Percentiles rank a stretch among this genome's conserved stretches.
phyloP scores from a whole-genome alignment of 2,888 invertebrate genomes.

The Brachynemurus nebulosus region DNA sequence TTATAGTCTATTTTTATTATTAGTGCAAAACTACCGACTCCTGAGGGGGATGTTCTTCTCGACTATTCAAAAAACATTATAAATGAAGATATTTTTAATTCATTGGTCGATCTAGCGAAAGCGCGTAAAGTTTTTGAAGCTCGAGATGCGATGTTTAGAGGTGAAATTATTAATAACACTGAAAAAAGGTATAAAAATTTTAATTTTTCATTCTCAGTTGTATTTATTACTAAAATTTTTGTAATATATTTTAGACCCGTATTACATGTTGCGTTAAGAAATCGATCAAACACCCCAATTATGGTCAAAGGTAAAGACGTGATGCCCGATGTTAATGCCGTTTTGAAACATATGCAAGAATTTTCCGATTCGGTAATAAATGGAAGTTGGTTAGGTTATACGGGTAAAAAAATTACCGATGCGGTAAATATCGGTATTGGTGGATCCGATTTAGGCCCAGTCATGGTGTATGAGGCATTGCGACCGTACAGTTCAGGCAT shows the following conservation, averaged over 20 bases:
- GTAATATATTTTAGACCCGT: conserved; percentile 56
- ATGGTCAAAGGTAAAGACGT: conserved; percentile 78
- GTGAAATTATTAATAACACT: conserved; percentile 95
- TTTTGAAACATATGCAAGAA: conserved; percentile 86
- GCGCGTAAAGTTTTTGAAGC: conserved; percentile 72
- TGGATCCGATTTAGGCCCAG: conserved; percentile 95
- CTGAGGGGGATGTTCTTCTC: conserved; percentile 74
- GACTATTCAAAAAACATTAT: conserved; percentile 97
- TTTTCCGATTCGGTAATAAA: conserved; percentile 68
- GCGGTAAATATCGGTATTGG: conserved; percentile 99
- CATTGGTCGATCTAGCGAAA: conserved; percentile 70
- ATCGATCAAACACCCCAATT: conserved; percentile 65
- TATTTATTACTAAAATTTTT: not conserved
- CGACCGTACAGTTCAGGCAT: conserved; percentile 82
- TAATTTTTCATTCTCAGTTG: not conserved
- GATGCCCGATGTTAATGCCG: conserved; percentile 82
- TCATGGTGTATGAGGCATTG: conserved; percentile 98
- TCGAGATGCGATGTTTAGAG: conserved; percentile 80
- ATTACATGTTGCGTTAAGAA: conserved; percentile 85
- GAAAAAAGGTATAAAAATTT: conserved; percentile 49
- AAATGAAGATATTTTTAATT: conserved; percentile 55
- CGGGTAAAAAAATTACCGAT: conserved; percentile 90
- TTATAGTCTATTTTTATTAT: conserved; percentile 15
- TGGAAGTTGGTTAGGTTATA: conserved; percentile 53
- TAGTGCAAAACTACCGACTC: conserved; percentile 63